These are phyloP conservation scores for Catonia carolina DNA, from an alignment of 2,888 invertebrate species.

Conservation along the genomic window DNA sequence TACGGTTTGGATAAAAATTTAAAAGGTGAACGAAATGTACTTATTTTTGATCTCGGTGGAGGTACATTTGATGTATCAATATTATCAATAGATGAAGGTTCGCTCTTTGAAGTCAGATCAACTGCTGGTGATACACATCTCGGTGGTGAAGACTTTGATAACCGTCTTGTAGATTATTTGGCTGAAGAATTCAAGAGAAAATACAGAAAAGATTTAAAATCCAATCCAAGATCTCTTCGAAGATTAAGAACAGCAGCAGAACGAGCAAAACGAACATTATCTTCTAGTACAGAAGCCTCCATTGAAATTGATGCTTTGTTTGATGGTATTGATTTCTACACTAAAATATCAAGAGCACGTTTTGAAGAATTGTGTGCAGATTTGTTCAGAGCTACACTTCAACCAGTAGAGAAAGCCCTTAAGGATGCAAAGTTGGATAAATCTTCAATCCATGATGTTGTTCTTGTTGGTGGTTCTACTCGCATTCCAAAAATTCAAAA, in stretches of 20 bases:
- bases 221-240: too few species aligned
- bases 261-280: slow-evolving; percentile 67
- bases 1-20: slow-evolving; percentile 47
- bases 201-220: too few species aligned
- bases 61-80: too few species aligned
- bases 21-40: too few species aligned
- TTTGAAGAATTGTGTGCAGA: slow-evolving; percentile 70
- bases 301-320: slow-evolving; percentile 66
- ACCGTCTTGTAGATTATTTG: too few species aligned
- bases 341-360: slow-evolving; percentile 63
- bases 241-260: slow-evolving; percentile 69
- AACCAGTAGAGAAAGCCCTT: too few species aligned
- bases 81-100: too few species aligned
- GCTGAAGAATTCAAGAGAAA: too few species aligned
- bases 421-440: too few species aligned
- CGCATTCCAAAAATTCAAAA: slow-evolving; percentile 67
- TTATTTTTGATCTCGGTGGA: too few species aligned
- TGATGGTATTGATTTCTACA: slow-evolving; percentile 68
- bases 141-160: slow-evolving; percentile 56
- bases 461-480: slow-evolving; percentile 71
- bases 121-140: slow-evolving; percentile 49
- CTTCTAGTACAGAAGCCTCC: slow-evolving; percentile 67
- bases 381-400: slow-evolving; percentile 61
- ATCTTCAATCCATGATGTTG: too few species aligned
- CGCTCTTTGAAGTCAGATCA: too few species aligned